These are phyloP conservation scores for Dreissena rostriformis DNA, from an alignment of 1,140 invertebrate species.

Conservation along the genomic window DNA sequence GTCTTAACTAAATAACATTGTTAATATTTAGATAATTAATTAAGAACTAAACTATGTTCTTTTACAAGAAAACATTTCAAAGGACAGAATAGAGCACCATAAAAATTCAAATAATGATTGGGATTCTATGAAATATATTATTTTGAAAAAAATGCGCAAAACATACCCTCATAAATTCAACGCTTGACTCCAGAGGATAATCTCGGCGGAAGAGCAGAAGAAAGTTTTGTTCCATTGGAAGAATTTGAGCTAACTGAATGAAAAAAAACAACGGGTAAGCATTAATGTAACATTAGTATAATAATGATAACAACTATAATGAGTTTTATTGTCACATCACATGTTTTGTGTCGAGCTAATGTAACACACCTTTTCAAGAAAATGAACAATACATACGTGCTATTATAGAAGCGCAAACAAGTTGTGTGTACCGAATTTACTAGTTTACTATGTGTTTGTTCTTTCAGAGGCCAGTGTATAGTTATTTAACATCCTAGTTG, in stretches of 20 bases:
- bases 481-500: neutral
- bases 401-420: no score
- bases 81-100: neutral
- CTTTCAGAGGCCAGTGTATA: neutral
- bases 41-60: no score
- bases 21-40: no score
- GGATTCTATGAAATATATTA: neutral
- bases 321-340: no score
- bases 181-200: slow-evolving; percentile 95
- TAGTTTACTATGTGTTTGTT: neutral
- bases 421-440: neutral
- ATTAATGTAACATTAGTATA: no score
- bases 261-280: neutral
- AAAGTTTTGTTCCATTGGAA: slow-evolving; percentile 97
- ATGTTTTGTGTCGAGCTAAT: no score
- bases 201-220: slow-evolving; percentile 95
- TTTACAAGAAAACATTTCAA: neutral
- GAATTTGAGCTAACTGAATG: slow-evolving; percentile 91
- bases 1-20: no score
- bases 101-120: neutral
- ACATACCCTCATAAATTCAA: slow-evolving; percentile 96
- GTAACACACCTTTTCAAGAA: no score
- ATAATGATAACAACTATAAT: no score
- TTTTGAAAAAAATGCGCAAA: neutral
- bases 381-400: no score